These are phyloP conservation scores for Pseudomyrmex dendroicus DNA, from an alignment of 1,140 invertebrate genomes.

Conservation along the genomic window DNA sequence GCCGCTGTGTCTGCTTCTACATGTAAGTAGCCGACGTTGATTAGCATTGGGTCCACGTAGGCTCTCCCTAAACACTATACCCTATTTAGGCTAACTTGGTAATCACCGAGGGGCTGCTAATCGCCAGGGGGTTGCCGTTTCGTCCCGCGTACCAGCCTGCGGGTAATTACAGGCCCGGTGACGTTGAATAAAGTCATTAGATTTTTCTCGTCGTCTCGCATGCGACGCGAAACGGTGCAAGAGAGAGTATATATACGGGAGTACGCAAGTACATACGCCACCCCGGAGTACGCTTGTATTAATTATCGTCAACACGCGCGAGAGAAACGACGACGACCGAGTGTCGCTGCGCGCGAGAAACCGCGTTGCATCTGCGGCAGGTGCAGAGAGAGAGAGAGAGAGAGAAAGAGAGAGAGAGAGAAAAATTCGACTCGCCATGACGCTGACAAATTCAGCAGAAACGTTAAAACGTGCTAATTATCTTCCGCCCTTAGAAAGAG, in stretches of 20 bases:
- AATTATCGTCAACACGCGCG: slow-evolving; percentile 58
- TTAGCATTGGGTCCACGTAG: slow-evolving; percentile 77
- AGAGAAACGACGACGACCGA: not conserved
- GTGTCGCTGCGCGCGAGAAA: not conserved
- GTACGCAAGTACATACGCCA: slow-evolving; percentile 5
- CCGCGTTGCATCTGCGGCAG: slow-evolving; percentile 69
- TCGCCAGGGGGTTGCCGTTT: slow-evolving; percentile 78
- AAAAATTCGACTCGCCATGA: slow-evolving; percentile 74
- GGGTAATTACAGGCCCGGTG: slow-evolving; percentile 83
- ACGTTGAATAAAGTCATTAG: slow-evolving; percentile 84
- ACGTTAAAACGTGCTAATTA: slow-evolving; percentile 60
- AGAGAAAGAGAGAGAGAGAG: slow-evolving; percentile 36
- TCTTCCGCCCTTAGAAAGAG: slow-evolving; percentile 2
- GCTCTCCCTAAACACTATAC: slow-evolving; percentile 82
- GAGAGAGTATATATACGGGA: not conserved
- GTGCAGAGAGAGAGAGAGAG: slow-evolving; percentile 67
- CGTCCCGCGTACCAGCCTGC: slow-evolving; percentile 76
- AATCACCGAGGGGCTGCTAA: slow-evolving; percentile 83
- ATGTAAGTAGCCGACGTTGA: slow-evolving; percentile 58
- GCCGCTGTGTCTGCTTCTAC: slow-evolving; percentile 44
- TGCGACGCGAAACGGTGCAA: not conserved
- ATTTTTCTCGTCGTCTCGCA: slow-evolving; percentile 73
- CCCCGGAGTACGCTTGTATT: slow-evolving; percentile 59
- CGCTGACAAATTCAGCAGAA: slow-evolving; percentile 47
- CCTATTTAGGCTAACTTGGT: slow-evolving; percentile 84